These are phyloP conservation scores for Scrobipalpa atriplicella DNA, from an alignment of 2,888 invertebrate species.

Conservation along the genomic window DNA sequence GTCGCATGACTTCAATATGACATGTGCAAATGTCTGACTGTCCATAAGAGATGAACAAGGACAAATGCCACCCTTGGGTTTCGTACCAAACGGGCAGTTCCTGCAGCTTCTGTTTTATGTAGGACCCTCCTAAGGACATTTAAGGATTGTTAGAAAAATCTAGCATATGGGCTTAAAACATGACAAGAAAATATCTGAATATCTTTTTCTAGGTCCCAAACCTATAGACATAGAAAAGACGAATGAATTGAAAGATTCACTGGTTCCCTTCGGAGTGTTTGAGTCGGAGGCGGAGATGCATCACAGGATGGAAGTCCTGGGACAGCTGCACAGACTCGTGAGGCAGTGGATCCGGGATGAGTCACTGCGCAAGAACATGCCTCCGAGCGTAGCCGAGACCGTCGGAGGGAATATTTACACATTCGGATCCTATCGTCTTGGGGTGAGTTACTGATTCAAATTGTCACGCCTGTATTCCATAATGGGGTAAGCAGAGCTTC, in stretches of 20 bases:
- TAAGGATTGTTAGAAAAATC: no score
- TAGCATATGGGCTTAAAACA: no score
- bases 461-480: no score
- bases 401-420: slow-evolving; percentile 99
- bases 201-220: slow-evolving; percentile 81
- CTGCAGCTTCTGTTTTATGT: no score
- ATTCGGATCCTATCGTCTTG: slow-evolving; percentile 98
- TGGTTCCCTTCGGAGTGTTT: slow-evolving; percentile 94
- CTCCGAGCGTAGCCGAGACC: slow-evolving; percentile 92
- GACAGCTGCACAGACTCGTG: slow-evolving; percentile 94
- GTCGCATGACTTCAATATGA: no score
- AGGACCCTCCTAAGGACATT: no score
- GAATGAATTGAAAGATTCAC: slow-evolving; percentile 88
- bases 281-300: slow-evolving; percentile 95
- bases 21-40: no score
- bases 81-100: no score
- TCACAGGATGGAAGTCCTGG: slow-evolving; percentile 93
- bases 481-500: no score
- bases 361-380: slow-evolving; percentile 95
- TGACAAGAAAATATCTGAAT: not conserved
- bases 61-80: no score
- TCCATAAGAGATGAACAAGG: no score
- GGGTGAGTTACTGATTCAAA: slow-evolving; percentile 85
- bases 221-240: slow-evolving; percentile 89
- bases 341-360: slow-evolving; percentile 97